Evolutionary conservation across 2,797 vertebrate genomes (phyloP).

Genomic region (Danio albolineatus): DNA sequence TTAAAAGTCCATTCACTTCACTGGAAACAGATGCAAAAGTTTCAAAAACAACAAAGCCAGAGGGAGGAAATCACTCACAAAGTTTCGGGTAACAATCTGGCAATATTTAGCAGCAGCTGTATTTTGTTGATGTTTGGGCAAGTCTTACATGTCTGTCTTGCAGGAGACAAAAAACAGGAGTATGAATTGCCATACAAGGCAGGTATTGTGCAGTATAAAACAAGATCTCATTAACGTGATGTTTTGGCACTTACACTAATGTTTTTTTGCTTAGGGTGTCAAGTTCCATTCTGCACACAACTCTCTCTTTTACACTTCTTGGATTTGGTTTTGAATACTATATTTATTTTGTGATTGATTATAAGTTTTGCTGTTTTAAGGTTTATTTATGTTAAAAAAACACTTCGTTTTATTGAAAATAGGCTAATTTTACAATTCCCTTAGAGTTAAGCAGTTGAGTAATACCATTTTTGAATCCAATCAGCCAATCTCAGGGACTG

Average conservation of each 20-base stretch:
- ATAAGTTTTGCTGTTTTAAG: neutral
- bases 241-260: neutral
- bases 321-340: neutral
- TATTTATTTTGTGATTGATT: neutral
- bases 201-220: neutral
- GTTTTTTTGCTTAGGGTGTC: neutral
- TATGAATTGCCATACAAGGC: neutral
- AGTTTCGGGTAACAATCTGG: neutral
- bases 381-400: too few species aligned
- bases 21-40: conserved; percentile 16
- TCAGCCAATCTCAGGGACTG: too few species aligned
- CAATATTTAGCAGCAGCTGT: conserved; percentile 27
- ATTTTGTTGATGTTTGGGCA: conserved; percentile 31
- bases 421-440: too few species aligned
- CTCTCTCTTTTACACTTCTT: neutral
- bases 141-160: neutral
- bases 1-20: neutral
- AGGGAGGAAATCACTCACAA: neutral
- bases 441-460: too few species aligned
- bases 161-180: conserved; percentile 13
- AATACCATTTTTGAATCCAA: too few species aligned
- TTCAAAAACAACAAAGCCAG: conserved; percentile 19
- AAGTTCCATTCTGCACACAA: neutral
- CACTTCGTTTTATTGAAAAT: too few species aligned
- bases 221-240: neutral